Base-by-base conservation (phyloP, 2,888 invertebrate species). In the Thereva unica region DNA sequence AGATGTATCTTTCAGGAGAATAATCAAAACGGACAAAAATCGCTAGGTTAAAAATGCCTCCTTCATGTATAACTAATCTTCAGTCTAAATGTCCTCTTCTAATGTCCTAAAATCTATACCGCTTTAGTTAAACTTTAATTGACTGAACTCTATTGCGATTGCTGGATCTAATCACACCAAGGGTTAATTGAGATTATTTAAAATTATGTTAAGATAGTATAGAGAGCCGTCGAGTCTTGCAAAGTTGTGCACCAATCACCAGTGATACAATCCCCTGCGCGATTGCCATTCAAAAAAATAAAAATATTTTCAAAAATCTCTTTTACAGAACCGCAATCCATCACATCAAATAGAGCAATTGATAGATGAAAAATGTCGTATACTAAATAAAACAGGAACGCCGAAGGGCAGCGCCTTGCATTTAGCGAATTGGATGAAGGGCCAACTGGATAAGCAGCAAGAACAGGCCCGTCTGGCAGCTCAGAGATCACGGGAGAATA, bases 351-450 rank as follows among this genome's bases (percentile, higher is more conserved):
- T 86, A 69, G 85, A 86, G 73, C 84, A 85, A 75, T 77, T 86
- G 69, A 87, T 86, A 71, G 87, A 87, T 75, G 85, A 86, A 76
- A 85, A 86, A 74, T 87, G 87, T 76, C 85, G 86, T 71, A 84
- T 85, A 69, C 78, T 87, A 69, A 85, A 85, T 71, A 87, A 86
- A 77, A 83, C 82, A 57, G 85, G 86, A 56, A 83, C 85, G 45
- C 87, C 87, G 74, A 87, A 86, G 77, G 89, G 89, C 10, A 89
- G 89, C 66, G 89, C 90, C 0, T 78, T 90, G 56, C 91, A 91
- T 74, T 81, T 91, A 71, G 90, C 90, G 71, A 86, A 89, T 74
- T 91, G 91, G 91, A 91, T 91, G 89, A 89, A 89, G 67, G 88
- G 89, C 4, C 85, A 90, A 69, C 84, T 90, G 57, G 89, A 89